A percentile compares a stretch with the other conserved stretches of the same genome.
These are phyloP conservation scores for Sycobia sp. DNA, from an alignment of 1,140 invertebrate species.

Conservation along the genomic window DNA sequence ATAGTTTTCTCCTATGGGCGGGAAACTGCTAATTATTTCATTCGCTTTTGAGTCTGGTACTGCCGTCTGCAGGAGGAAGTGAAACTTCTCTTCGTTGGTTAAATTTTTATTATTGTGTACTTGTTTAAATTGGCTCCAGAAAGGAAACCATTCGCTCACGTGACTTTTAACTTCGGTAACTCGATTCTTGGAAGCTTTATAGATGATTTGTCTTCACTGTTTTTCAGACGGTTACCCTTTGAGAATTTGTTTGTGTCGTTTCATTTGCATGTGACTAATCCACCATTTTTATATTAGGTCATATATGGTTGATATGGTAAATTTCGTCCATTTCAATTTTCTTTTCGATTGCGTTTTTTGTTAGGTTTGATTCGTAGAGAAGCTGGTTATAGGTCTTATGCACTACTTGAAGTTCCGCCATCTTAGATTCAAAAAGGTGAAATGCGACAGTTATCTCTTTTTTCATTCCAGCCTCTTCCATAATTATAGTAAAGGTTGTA, in stretches of 20 bases:
- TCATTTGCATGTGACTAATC: too few species aligned
- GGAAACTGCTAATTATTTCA: conserved; percentile 7
- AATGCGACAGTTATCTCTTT: too few species aligned
- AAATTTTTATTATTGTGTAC: conserved; percentile 36
- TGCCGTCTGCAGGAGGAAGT: conserved; percentile 38
- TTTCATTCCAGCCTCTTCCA: too few species aligned
- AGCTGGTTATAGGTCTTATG: neutral
- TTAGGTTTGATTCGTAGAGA: neutral
- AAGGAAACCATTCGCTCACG: conserved; percentile 41
- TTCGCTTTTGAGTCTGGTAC: conserved; percentile 19
- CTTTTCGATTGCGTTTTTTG: neutral
- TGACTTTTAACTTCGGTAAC: conserved; percentile 38
- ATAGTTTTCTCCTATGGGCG: too few species aligned
- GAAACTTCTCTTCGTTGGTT: conserved; percentile 34
- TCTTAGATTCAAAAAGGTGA: neutral
- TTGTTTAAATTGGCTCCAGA: conserved; percentile 42
- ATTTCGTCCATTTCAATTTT: neutral
- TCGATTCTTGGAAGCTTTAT: neutral
- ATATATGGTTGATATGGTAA: neutral
- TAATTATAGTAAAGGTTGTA: too few species aligned
- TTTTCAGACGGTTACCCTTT: neutral
- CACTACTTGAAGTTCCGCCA: neutral
- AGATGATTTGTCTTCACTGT: neutral
- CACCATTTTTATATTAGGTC: neutral
- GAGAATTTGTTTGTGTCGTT: neutral